phyloP scores from a whole-genome alignment of 2,888 invertebrate species.

The Norana najaformis region DNA sequence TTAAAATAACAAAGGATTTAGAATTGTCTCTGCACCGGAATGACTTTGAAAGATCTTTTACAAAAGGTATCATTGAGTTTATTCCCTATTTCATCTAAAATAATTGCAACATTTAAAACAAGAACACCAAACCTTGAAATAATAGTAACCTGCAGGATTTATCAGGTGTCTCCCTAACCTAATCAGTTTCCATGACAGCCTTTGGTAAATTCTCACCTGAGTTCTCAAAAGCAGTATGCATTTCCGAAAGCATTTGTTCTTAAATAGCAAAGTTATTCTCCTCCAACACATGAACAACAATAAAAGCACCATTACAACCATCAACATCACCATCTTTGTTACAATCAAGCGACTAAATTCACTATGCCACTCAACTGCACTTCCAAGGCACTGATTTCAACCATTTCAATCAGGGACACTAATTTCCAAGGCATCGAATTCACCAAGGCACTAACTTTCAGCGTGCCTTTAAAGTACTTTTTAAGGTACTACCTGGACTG shows the following conservation, averaged over 20 bases:
- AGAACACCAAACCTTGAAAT: too few relatives aligned
- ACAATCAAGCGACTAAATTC: not conserved
- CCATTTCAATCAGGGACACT: too few relatives aligned
- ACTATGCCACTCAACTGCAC: not conserved
- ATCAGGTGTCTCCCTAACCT: not conserved
- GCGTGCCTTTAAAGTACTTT: not conserved
- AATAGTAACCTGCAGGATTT: not conserved
- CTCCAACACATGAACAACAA: not conserved
- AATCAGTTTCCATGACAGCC: not conserved
- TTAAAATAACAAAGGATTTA: not conserved
- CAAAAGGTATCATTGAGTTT: too few relatives aligned
- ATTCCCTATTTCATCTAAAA: not conserved
- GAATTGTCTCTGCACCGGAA: not conserved
- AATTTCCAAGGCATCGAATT: not conserved
- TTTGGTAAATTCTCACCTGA: not conserved
- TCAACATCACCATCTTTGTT: too few relatives aligned
- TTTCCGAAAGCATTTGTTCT: not conserved
- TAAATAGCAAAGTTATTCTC: not conserved
- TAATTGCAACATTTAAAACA: too few relatives aligned
- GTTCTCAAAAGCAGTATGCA: not conserved
- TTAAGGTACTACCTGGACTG: not conserved
- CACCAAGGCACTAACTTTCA: not conserved
- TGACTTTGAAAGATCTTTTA: too few relatives aligned
- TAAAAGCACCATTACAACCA: not conserved
- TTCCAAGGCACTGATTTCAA: conserved; percentile 13